These are phyloP conservation scores for Myripristis jacobus DNA, from an alignment of 2,797 vertebrate genomes.

Conservation along the genomic window DNA sequence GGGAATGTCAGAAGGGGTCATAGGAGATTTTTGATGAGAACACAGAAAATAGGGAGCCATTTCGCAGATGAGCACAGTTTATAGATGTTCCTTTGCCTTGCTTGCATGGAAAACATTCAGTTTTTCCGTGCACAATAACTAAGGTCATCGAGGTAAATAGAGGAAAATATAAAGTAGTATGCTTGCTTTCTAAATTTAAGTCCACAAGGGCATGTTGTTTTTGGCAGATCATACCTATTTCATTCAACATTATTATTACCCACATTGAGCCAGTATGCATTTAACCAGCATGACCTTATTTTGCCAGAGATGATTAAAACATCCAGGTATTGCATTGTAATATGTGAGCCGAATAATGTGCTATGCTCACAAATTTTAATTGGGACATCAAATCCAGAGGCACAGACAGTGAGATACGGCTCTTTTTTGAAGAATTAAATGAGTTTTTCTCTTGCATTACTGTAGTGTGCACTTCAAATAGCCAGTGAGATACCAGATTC, in stretches of 20 bases:
- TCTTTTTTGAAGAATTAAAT: slow-evolving; percentile 39
- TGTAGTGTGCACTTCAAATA: slow-evolving; percentile 38
- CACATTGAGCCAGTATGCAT: slow-evolving; percentile 2
- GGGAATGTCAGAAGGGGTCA: slow-evolving; percentile 39
- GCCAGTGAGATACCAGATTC: slow-evolving; percentile 40
- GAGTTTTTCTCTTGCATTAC: slow-evolving; percentile 33
- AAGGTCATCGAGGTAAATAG: background rate
- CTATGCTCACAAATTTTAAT: slow-evolving; percentile 48
- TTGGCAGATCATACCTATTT: slow-evolving; percentile 19
- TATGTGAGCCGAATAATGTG: slow-evolving; percentile 28
- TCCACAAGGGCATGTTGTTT: slow-evolving; percentile 39
- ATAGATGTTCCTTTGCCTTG: slow-evolving; percentile 26
- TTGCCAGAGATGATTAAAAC: slow-evolving; percentile 8
- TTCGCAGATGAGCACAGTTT: slow-evolving; percentile 43
- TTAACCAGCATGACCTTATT: slow-evolving; percentile 24
- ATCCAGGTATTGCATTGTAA: slow-evolving; percentile 27
- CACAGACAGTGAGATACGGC: slow-evolving; percentile 29
- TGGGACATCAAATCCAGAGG: slow-evolving; percentile 37
- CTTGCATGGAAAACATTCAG: slow-evolving; percentile 36
- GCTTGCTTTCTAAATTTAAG: background rate
- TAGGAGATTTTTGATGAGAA: slow-evolving; percentile 31
- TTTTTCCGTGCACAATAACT: slow-evolving; percentile 27
- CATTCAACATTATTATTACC: slow-evolving; percentile 7
- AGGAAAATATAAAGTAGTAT: background rate
- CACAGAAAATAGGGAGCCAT: slow-evolving; percentile 46